Conservation (phyloP, 2,888 invertebrate genomes). For the Campopleginae sp. region DNA sequence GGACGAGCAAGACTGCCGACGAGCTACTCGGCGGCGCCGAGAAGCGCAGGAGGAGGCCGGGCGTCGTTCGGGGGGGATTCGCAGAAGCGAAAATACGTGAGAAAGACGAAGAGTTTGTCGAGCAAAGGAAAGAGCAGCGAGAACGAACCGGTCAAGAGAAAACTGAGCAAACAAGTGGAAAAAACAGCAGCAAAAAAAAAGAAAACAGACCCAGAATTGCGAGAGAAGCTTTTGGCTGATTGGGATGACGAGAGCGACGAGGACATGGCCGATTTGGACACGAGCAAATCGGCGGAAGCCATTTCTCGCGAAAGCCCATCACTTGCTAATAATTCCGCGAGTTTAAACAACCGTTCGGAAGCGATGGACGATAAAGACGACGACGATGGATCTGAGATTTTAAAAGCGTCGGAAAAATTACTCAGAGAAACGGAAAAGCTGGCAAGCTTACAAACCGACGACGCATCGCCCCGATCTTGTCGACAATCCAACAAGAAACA, state of each 20-base stretch:
- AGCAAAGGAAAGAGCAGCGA: constrained; percentile 80
- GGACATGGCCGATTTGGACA: constrained; percentile 77
- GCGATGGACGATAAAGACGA: constrained; percentile 53
- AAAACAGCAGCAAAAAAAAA: constrained; percentile 82
- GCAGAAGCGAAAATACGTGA: constrained; percentile 83
- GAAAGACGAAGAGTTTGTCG: constrained; percentile 82
- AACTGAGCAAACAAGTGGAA: constrained; percentile 77
- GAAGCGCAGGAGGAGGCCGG: constrained; percentile 47
- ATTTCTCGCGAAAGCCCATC: constrained; percentile 57
- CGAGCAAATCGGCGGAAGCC: constrained; percentile 72
- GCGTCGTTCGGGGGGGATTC: constrained; percentile 60
- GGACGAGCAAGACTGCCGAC: constrained; percentile 69
- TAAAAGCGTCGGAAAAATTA: constrained; percentile 78
- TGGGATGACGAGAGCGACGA: constrained; percentile 89
- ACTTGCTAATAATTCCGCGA: constrained; percentile 14
- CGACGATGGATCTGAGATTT: constrained; percentile 73
- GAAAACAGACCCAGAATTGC: constrained; percentile 88
- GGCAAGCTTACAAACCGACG: constrained; percentile 68
- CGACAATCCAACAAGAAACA: constrained; percentile 61
- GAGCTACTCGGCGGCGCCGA: constrained; percentile 72
- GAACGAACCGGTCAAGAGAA: constrained; percentile 79
- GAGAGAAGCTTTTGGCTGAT: constrained; percentile 90
- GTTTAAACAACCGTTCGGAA: constrained; percentile 24
- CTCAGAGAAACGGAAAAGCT: constrained; percentile 80
- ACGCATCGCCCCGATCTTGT: constrained; percentile 60